Percentiles rank a stretch among this genome's conserved stretches.
These are phyloP conservation scores for Discoglossus pictus DNA, from an alignment of 2,797 vertebrate genomes.

Conservation along the genomic window DNA sequence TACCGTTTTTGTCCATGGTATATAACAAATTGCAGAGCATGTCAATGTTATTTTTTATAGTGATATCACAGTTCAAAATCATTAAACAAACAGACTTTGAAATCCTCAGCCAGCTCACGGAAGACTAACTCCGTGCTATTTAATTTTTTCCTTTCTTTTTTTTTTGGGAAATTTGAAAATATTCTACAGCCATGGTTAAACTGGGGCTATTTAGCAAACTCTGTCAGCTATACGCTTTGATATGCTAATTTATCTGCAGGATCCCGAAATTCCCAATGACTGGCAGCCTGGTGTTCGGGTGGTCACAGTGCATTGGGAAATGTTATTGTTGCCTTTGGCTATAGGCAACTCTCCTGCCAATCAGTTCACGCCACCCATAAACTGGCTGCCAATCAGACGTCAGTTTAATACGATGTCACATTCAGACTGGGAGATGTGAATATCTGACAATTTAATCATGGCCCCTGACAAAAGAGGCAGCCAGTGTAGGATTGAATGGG, in stretches of 20 bases:
- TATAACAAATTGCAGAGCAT: slow-evolving; percentile 59
- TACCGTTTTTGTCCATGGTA: slow-evolving; percentile 52
- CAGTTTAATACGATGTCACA: slow-evolving; percentile 64
- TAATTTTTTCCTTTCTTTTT: slow-evolving; percentile 40
- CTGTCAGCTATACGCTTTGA: slow-evolving; percentile 74
- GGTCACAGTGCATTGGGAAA: slow-evolving; percentile 74
- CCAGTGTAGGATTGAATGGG: slow-evolving; percentile 74
- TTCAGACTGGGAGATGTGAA: slow-evolving; percentile 63
- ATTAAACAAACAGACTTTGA: slow-evolving; percentile 68
- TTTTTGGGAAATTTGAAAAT: slow-evolving; percentile 46
- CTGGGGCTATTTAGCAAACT: slow-evolving; percentile 61
- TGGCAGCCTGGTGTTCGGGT: slow-evolving; percentile 61
- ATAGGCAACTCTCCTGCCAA: slow-evolving; percentile 80
- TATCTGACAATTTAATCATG: slow-evolving; percentile 98
- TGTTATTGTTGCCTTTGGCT: slow-evolving; percentile 73
- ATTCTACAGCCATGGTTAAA: slow-evolving; percentile 54
- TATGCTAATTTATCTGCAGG: slow-evolving; percentile 75
- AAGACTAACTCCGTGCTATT: slow-evolving; percentile 31
- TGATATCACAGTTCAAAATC: slow-evolving; percentile 70
- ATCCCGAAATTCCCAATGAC: slow-evolving; percentile 61
- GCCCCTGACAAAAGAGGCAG: slow-evolving; percentile 77
- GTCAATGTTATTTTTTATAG: slow-evolving; percentile 56
- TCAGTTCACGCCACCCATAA: slow-evolving; percentile 70
- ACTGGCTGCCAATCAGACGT: slow-evolving; percentile 73
- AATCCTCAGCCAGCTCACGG: slow-evolving; percentile 56